These are phyloP conservation scores for Bombus difficillimus DNA, from an alignment of 1,140 invertebrate genomes.

Conservation along the genomic window DNA sequence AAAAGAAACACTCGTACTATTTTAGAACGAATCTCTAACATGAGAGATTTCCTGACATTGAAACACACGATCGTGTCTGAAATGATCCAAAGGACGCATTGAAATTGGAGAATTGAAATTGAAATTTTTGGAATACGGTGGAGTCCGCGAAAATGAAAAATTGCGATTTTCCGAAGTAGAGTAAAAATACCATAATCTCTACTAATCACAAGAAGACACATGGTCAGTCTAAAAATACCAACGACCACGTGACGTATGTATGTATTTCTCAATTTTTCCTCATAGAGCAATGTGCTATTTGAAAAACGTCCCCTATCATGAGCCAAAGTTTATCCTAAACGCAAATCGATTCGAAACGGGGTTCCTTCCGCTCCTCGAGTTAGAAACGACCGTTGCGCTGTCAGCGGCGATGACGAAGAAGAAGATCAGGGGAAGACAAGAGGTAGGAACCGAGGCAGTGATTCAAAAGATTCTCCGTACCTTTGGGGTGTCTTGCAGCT, in stretches of 20 bases:
- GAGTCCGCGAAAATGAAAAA: not conserved
- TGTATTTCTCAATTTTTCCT: not conserved
- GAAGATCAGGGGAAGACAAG: constrained; percentile 62
- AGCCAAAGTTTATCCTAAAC: not conserved
- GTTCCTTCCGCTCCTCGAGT: not conserved
- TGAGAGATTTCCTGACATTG: not conserved
- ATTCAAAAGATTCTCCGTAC: constrained; percentile 79
- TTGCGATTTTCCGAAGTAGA: not conserved
- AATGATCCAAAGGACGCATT: too few relatives aligned
- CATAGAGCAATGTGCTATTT: not conserved
- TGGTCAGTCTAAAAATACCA: not conserved
- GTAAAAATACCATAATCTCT: too few relatives aligned
- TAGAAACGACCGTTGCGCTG: constrained; percentile 57
- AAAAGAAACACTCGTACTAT: too few relatives aligned
- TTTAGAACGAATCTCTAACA: too few relatives aligned
- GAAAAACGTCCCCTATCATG: not conserved
- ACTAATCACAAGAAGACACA: not conserved
- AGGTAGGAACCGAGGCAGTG: constrained; percentile 65
- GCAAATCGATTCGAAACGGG: constrained; percentile 41
- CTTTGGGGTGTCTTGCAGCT: constrained; percentile 79
- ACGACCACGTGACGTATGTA: not conserved
- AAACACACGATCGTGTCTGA: too few relatives aligned
- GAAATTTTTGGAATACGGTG: too few relatives aligned
- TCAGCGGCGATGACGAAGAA: constrained; percentile 53
- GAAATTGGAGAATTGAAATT: too few relatives aligned